phyloP scores from a whole-genome alignment of 2,888 invertebrate species.

The Cyclophora albipunctata region DNA sequence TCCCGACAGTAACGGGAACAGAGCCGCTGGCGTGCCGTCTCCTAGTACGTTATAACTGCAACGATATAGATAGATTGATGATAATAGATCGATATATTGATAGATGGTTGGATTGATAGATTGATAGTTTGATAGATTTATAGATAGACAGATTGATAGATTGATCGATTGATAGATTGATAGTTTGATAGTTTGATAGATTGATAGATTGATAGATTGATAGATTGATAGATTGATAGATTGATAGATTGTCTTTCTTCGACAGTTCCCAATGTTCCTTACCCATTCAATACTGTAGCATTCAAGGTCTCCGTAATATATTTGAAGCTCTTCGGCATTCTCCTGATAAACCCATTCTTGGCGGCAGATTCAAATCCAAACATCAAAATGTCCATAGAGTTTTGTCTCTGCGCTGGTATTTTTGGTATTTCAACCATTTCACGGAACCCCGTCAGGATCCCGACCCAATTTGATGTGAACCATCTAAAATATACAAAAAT shows the following conservation, averaged over 20 bases:
- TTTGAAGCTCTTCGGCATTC: slow-evolving; percentile 83
- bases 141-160: neutral
- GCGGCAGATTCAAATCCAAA: slow-evolving; percentile 93
- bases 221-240: too few relatives aligned
- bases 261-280: slow-evolving; percentile 17
- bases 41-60: slow-evolving; percentile 84
- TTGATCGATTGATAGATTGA: too few relatives aligned
- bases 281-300: slow-evolving; percentile 81
- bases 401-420: neutral
- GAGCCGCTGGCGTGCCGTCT: slow-evolving; percentile 89
- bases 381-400: slow-evolving; percentile 80
- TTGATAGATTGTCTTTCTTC: too few relatives aligned
- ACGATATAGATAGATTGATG: slow-evolving; percentile 2
- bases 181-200: too few relatives aligned
- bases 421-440: neutral
- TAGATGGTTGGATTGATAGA: slow-evolving; percentile 13
- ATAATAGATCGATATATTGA: slow-evolving; percentile 7
- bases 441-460: neutral
- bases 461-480: neutral
- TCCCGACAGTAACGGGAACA: slow-evolving; percentile 91
- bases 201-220: too few relatives aligned
- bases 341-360: slow-evolving; percentile 85
- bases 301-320: slow-evolving; percentile 78
- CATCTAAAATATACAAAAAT: neutral
- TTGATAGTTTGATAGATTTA: neutral